phyloP scores from a whole-genome alignment of 2,888 invertebrate genomes.

The Gibbula magus region DNA sequence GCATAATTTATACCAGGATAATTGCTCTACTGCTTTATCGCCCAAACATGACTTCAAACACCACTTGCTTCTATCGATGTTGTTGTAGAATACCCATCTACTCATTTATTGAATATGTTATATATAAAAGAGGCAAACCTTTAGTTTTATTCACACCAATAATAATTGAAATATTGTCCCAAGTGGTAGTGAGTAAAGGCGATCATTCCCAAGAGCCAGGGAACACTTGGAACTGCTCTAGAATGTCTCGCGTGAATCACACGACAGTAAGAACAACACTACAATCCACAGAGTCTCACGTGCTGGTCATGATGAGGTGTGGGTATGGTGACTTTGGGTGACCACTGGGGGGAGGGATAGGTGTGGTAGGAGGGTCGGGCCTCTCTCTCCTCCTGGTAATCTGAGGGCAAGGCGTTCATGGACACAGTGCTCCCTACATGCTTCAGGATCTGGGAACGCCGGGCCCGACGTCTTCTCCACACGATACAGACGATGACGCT shows the following conservation, averaged over 20 bases:
- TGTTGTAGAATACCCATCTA: not conserved
- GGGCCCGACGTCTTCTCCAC: slow-evolving; percentile 49
- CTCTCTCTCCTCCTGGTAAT: slow-evolving; percentile 69
- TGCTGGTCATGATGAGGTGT: not conserved
- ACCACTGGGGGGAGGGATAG: slow-evolving; percentile 37
- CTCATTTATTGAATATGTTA: slow-evolving; percentile 9
- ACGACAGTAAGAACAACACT: not conserved
- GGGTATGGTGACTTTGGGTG: slow-evolving; percentile 19
- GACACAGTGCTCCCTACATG: slow-evolving; percentile 69
- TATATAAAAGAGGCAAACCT: not conserved
- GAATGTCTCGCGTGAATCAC: not conserved
- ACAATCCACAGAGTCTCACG: not conserved
- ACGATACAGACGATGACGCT: slow-evolving; percentile 32
- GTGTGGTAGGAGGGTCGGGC: slow-evolving; percentile 46
- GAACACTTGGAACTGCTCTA: not conserved
- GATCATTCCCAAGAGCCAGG: no score
- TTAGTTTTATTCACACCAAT: no score
- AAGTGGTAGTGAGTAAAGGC: no score
- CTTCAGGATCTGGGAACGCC: slow-evolving; percentile 52
- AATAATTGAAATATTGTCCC: no score
- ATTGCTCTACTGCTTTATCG: no score
- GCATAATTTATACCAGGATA: no score
- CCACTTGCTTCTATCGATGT: not conserved
- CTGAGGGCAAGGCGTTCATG: slow-evolving; percentile 72
- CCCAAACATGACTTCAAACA: not conserved